Percentiles rank a stretch among this genome's conserved stretches.
Evolutionary conservation across 2,113 vertebrate species (phyloP).

Genomic region (Cyphomyrus plagiostoma): DNA sequence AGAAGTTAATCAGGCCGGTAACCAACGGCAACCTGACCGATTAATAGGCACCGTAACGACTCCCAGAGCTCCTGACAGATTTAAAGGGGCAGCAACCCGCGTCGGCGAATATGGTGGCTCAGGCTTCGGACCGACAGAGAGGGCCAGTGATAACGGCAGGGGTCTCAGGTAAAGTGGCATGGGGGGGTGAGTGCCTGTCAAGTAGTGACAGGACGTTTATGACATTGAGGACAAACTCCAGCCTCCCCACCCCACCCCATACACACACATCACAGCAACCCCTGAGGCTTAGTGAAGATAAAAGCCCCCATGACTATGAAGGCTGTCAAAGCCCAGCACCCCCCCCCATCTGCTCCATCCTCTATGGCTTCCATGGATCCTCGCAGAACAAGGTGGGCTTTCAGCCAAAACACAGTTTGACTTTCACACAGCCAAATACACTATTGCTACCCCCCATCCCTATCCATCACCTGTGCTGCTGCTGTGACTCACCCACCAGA

Average conservation of each 20-base stretch:
- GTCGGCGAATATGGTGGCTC: neutral
- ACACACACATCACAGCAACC: neutral
- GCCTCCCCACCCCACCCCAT: neutral
- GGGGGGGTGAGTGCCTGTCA: neutral
- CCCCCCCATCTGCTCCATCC: neutral
- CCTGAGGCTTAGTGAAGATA: neutral
- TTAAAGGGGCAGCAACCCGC: slow-evolving; percentile 40
- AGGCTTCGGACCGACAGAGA: neutral
- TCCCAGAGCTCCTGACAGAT: slow-evolving; percentile 52
- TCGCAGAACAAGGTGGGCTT: neutral
- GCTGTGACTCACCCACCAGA: neutral
- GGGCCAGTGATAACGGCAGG: neutral
- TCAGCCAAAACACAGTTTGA: neutral
- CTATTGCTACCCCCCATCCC: neutral
- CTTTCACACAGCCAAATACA: neutral
- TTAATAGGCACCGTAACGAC: slow-evolving; percentile 48
- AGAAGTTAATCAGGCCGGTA: slow-evolving; percentile 47
- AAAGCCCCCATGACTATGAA: neutral
- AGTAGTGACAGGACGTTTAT: neutral
- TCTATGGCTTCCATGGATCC: neutral
- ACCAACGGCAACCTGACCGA: slow-evolving; percentile 67
- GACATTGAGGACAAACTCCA: neutral
- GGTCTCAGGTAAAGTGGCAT: neutral
- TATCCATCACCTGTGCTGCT: neutral
- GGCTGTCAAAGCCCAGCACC: neutral